These are phyloP conservation scores for Nebria ingens DNA, from an alignment of 1,140 invertebrate genomes.

Conservation along the genomic window DNA sequence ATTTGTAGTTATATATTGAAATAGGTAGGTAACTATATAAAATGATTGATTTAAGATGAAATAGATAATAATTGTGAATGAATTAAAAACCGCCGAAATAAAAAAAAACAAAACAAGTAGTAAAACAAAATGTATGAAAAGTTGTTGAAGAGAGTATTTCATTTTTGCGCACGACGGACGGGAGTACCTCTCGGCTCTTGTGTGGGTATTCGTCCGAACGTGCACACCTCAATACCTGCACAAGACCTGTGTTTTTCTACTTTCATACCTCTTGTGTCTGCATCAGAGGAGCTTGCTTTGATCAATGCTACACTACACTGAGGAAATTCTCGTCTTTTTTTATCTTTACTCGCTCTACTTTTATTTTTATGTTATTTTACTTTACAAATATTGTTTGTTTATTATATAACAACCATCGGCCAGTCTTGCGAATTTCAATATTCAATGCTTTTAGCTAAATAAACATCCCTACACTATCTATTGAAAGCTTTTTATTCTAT, in stretches of 20 bases:
- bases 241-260: slow-evolving; percentile 15
- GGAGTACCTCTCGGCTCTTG: slow-evolving; percentile 20
- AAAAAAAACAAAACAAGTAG: background rate
- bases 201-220: slow-evolving; percentile 23
- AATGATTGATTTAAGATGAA: too few relatives aligned
- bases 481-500: too few relatives aligned
- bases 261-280: slow-evolving; percentile 5
- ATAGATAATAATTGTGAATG: too few relatives aligned
- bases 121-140: background rate
- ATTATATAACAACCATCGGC: too few relatives aligned
- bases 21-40: too few relatives aligned
- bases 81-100: too few relatives aligned
- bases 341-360: background rate
- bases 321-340: background rate
- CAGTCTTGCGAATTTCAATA: background rate
- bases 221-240: slow-evolving; percentile 29
- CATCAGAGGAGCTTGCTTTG: background rate
- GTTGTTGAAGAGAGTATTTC: slow-evolving; percentile 4
- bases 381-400: too few relatives aligned
- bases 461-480: too few relatives aligned
- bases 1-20: too few relatives aligned
- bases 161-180: too few relatives aligned
- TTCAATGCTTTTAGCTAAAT: background rate
- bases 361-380: too few relatives aligned
- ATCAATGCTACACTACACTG: background rate